Evolutionary conservation across 2,888 invertebrate species (phyloP), one percentile per base, ranked within the genome.

Genomic region (Leptarthrus brevirostris): DNA sequence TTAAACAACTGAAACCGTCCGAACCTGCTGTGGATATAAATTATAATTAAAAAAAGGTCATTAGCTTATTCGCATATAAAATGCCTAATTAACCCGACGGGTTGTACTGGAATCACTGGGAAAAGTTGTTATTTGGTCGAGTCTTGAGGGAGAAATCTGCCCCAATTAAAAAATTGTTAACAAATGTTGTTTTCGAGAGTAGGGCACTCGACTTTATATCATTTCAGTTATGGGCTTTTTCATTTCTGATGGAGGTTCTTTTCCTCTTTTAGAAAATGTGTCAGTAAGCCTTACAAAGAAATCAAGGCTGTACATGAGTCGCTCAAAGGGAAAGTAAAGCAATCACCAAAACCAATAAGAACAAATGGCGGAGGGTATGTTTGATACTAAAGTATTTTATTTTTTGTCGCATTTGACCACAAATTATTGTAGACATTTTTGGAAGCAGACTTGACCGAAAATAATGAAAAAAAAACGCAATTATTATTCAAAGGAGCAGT

Each of bases 101-200:
- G 49, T 44, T n/a, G 69, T 12, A n/a, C 69, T 52, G n/a, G 52
- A 69, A 52, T 44, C 24, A 30, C 69, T 47, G 12, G 52, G 30
- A 49, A 52, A 52, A 30, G n/a, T 26, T 69, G 52, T 49, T n/a
- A n/a, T n/a, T 49, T 52, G 49, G 69, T 52, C 30, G 34, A 52
- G 30, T 69, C 52, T 18, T 69, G 12, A 22, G 52, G 69, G 69
- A 69, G 26, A 34, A 69, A 69, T 69, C 52, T 52, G 52, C 69
- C 69, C 34, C 69, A 69, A 69, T 69, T 69, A 69, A 69, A 69
- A 69, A 69, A 69, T 69, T 69, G 69, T 69, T 69, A 69, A 69
- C 69, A 69, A 69, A 69, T 69, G 69, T 69, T 69, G 49, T 52
- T 69, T 52, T 14, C 30, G 69, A 47, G 44, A 16, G 24, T 47